These are phyloP conservation scores for Macrosteles quadrilineatus DNA, from an alignment of 1,140 invertebrate genomes.

Conservation along the genomic window DNA sequence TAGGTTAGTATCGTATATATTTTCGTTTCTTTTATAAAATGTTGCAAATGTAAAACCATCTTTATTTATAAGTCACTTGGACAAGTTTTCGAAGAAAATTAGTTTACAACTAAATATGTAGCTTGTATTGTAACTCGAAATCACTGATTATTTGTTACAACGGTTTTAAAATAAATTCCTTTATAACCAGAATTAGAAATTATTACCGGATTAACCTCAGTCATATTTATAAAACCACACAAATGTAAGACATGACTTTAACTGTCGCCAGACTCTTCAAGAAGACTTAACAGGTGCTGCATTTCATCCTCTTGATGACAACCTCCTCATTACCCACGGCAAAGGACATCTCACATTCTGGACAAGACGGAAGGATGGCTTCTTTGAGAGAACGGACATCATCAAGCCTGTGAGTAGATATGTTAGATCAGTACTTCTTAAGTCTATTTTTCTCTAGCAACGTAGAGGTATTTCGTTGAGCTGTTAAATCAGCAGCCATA, in stretches of 20 bases:
- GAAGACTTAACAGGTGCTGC: conserved; percentile 87
- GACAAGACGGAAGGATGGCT: conserved; percentile 85
- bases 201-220: background rate
- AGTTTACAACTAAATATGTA: too few relatives aligned
- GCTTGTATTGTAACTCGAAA: too few relatives aligned
- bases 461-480: conserved; percentile 8
- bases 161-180: too few relatives aligned
- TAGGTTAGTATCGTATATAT: too few relatives aligned
- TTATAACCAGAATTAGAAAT: background rate
- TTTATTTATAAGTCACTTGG: too few relatives aligned
- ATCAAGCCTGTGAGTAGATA: conserved; percentile 69
- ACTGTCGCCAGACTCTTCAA: conserved; percentile 72
- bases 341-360: conserved; percentile 92
- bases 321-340: conserved; percentile 89
- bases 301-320: conserved; percentile 92
- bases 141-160: too few relatives aligned
- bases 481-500: background rate
- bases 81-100: too few relatives aligned
- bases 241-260: too few relatives aligned
- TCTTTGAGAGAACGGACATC: conserved; percentile 85
- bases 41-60: too few relatives aligned
- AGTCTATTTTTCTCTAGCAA: background rate
- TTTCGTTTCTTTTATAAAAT: too few relatives aligned
- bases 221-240: background rate
- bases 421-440: background rate